phyloP scores from a whole-genome alignment of 1,140 invertebrate genomes.

The Leptinotarsa texana region DNA sequence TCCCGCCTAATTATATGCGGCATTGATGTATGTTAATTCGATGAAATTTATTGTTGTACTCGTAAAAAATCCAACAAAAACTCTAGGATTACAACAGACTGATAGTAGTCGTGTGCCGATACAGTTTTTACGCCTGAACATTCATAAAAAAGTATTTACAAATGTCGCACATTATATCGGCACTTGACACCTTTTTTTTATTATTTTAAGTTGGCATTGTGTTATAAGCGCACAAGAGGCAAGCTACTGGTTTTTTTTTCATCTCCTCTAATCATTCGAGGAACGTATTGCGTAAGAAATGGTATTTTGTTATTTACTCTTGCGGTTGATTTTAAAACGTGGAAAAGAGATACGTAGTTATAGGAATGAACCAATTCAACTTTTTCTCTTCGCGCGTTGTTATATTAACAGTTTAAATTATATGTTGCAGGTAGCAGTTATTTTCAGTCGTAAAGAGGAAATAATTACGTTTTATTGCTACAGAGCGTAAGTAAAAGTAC shows the following conservation, averaged over 20 bases:
- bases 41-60: background rate
- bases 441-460: constrained; percentile 20
- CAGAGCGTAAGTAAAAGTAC: constrained; percentile 22
- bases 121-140: background rate
- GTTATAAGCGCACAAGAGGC: background rate
- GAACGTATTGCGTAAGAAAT: background rate
- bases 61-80: constrained; percentile 3
- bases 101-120: background rate
- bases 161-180: background rate
- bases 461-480: constrained; percentile 16
- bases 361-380: constrained; percentile 1
- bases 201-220: background rate
- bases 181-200: background rate
- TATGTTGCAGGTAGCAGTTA: constrained; percentile 13
- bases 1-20: background rate
- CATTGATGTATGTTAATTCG: background rate
- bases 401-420: constrained; percentile 26
- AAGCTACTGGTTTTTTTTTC: background rate
- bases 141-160: background rate
- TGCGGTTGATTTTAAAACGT: constrained; percentile 17
- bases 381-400: constrained; percentile 17
- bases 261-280: background rate
- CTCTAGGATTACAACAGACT: background rate
- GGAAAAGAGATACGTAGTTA: constrained; percentile 4
- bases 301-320: constrained; percentile 25